Base-by-base conservation (phyloP, 2,113 vertebrate genomes). In the Sterrhoptilus dennistouni region DNA sequence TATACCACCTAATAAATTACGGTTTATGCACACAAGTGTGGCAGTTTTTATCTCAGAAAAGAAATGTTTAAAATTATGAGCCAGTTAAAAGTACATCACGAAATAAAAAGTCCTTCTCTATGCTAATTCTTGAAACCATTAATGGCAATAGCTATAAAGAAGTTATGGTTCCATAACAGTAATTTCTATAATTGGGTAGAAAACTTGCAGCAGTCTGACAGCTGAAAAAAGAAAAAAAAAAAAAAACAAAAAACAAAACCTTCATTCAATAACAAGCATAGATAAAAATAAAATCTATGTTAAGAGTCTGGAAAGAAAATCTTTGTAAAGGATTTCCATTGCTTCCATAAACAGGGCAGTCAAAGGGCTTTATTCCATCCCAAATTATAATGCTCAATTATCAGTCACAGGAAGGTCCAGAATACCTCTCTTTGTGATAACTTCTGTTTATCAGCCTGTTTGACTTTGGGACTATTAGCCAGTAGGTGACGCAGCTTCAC, bases 401-500 rank as follows among this genome's bases (percentile, higher is more conserved):
- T 42, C 54, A 87, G 42, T 31, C 11, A 90, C 3, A 64, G 57
- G 53, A 64, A 84, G 40, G 78, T 52, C 31, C 38, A 91, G 89
- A 95, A 29, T 89, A 99, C 99, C 99, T 99, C 99, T 97, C 99
- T 99, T 61, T 99, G 99, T 5, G 98, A 99, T 75, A 99, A 97
- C 97, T 99, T 99, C 98, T 99, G 99, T 87, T 99, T 99, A 98
- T 99, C 99, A 16, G 99, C 98, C 96, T 99, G 99, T 94, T 99
- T 99, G 95, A 99, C 99, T 98, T 99, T 99, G 54, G 99, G 99
- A 94, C 99, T 99, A 95, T 99, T 99, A 76, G 99, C 99, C 96
- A 99, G 98, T 66, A 99, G 98, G 97, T 99, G 99, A 96, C 99
- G 99, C 61, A 99, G 98, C 96, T 99, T 99, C 89, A 99, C 99